These are phyloP conservation scores for Drosophila acutilabella DNA, from an alignment of 2,888 invertebrate species.

Conservation along the genomic window DNA sequence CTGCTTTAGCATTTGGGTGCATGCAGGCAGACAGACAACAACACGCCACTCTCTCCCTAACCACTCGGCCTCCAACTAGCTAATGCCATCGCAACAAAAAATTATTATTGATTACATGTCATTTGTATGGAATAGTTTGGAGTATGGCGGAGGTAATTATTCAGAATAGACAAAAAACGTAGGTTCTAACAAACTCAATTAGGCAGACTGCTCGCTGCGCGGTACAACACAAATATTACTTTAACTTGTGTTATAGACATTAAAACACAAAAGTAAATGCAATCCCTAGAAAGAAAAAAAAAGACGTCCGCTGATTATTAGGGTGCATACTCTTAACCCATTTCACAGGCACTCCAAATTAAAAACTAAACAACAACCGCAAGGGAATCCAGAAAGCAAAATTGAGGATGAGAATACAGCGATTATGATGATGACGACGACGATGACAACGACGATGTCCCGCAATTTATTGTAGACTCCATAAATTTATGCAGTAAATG, in stretches of 20 bases:
- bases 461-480: constrained; percentile 38
- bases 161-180: background rate
- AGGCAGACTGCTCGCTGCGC: constrained; percentile 42
- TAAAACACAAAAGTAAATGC: constrained; percentile 34
- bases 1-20: constrained; percentile 49
- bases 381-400: constrained; percentile 11
- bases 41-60: background rate
- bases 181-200: constrained; percentile 71
- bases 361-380: constrained; percentile 5
- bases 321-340: constrained; percentile 77
- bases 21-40: constrained; percentile 38
- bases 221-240: constrained; percentile 28
- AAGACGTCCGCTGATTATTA: constrained; percentile 2
- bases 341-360: constrained; percentile 50
- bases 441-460: constrained; percentile 29
- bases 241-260: constrained; percentile 54
- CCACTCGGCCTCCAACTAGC: constrained; percentile 16
- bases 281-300: constrained; percentile 24
- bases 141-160: background rate
- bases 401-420: background rate
- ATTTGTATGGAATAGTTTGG: constrained; percentile 57
- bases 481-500: constrained; percentile 63
- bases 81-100: constrained; percentile 66
- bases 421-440: constrained; percentile 28
- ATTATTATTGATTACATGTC: constrained; percentile 78